Conservation (phyloP, 2,888 invertebrate species). For the Drepanosiphum platanoidis region DNA sequence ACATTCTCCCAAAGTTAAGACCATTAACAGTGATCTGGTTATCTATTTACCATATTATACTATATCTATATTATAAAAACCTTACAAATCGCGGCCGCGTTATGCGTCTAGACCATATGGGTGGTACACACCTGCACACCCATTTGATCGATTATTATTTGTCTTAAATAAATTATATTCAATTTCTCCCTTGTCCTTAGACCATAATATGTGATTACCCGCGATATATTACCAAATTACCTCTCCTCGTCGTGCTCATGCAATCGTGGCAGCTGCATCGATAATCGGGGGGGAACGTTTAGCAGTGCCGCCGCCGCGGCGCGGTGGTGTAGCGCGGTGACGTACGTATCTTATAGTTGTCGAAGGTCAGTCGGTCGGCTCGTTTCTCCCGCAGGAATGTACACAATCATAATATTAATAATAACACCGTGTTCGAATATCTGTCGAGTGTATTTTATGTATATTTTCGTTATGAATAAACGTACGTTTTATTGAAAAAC, state of each 20-base stretch:
- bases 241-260: neutral
- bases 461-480: no score
- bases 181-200: neutral
- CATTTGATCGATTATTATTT: constrained; percentile 3
- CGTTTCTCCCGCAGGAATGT: constrained; percentile 14
- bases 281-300: neutral
- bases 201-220: neutral
- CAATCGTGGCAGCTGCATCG: neutral
- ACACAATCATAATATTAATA: neutral
- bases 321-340: no score
- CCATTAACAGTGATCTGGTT: neutral
- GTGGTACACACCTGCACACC: neutral
- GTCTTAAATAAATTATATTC: neutral
- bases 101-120: neutral
- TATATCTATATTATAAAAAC: neutral
- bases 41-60: neutral
- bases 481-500: no score
- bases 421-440: neutral
- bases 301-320: no score
- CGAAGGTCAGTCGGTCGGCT: constrained; percentile 43
- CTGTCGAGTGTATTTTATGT: no score
- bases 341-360: constrained; percentile 7
- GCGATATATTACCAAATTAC: neutral
- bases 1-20: constrained; percentile 9
- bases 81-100: neutral